Evolutionary conservation across 1,140 invertebrate genomes (phyloP).

Genomic region (Chelonus insularis): DNA sequence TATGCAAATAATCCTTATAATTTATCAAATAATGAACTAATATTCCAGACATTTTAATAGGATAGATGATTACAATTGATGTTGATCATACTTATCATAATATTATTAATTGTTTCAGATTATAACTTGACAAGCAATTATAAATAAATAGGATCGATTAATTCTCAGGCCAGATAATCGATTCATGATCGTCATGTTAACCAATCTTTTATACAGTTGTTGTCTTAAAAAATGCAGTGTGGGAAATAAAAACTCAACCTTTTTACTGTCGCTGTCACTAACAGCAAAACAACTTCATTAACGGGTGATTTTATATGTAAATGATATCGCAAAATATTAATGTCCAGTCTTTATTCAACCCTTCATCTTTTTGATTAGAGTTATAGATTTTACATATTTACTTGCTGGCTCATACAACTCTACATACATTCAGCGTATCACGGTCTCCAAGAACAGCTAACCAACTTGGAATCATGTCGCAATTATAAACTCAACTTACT

Average conservation of each 20-base stretch:
- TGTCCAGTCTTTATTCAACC: constrained; percentile 1
- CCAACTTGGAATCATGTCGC: constrained; percentile 15
- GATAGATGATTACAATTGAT: too few species aligned
- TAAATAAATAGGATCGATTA: constrained; percentile 22
- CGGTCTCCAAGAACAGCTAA: too few species aligned
- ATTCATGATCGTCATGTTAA: constrained; percentile 15
- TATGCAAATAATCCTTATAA: neutral
- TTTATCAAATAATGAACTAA: too few species aligned
- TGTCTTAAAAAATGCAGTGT: neutral
- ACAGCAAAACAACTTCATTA: constrained; percentile 10
- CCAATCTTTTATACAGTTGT: neutral
- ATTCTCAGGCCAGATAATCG: constrained; percentile 24
- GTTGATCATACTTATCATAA: constrained; percentile 16
- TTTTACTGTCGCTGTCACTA: neutral
- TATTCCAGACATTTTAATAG: too few species aligned
- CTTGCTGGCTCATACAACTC: neutral
- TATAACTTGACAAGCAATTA: constrained; percentile 23
- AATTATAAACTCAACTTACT: constrained; percentile 24
- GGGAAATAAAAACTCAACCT: neutral
- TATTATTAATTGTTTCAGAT: constrained; percentile 15
- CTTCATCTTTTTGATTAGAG: neutral
- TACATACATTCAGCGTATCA: too few species aligned
- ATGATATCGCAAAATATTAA: constrained; percentile 9
- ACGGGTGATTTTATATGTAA: neutral
- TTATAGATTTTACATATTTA: neutral